phyloP scores from a whole-genome alignment of 2,888 invertebrate genomes.

The Ferrisia virgata region DNA sequence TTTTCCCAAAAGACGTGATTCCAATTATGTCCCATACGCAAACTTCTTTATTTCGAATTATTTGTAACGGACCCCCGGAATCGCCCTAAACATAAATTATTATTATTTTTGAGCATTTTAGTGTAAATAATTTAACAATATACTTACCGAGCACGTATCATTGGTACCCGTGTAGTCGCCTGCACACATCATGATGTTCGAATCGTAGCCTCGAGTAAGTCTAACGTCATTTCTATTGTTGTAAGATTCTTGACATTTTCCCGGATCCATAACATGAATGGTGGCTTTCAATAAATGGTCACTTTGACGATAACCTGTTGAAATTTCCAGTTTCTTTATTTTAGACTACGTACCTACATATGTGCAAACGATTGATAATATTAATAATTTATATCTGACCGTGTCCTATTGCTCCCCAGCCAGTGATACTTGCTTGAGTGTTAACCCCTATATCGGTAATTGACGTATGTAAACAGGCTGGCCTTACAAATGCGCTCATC shows the following conservation, averaged over 20 bases:
- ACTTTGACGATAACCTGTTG: constrained; percentile 33
- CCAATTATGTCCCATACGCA: constrained; percentile 60
- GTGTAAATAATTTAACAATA: background rate
- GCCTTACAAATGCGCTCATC: background rate
- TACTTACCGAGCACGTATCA: constrained; percentile 53
- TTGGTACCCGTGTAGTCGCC: constrained; percentile 55
- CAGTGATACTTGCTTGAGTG: background rate
- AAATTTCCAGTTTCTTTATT: background rate
- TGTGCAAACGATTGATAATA: no score
- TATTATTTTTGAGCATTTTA: background rate
- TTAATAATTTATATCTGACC: constrained; percentile 45
- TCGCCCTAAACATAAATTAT: constrained; percentile 60
- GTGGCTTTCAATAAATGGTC: constrained; percentile 48
- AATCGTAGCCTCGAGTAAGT: constrained; percentile 18
- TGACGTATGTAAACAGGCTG: constrained; percentile 8
- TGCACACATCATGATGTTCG: constrained; percentile 54
- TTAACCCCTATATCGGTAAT: background rate
- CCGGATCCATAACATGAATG: constrained; percentile 34
- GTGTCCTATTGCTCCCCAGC: background rate
- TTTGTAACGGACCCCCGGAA: constrained; percentile 68
- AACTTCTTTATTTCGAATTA: constrained; percentile 48
- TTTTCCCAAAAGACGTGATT: constrained; percentile 58
- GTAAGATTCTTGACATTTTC: constrained; percentile 40
- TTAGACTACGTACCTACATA: no score
- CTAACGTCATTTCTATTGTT: background rate